Percentiles rank a stretch among this genome's conserved stretches.
phyloP scores from a whole-genome alignment of 2,113 vertebrate species.

The Synchiropus splendidus region DNA sequence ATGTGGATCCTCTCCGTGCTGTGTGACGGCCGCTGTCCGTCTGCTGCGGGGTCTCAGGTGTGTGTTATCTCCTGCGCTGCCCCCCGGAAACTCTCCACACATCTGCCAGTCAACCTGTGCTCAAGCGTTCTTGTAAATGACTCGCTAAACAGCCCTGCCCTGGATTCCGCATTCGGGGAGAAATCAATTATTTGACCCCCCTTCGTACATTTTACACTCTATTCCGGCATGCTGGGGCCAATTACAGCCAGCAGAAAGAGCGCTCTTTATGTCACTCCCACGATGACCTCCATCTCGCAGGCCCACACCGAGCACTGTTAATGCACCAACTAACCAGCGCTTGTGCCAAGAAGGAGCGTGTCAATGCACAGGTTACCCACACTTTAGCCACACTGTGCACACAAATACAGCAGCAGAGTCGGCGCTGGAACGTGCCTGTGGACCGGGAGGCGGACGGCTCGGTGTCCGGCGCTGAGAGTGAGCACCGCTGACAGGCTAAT shows the following conservation, averaged over 20 bases:
- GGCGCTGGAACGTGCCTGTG: conserved; percentile 28
- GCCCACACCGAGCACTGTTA: conserved; percentile 50
- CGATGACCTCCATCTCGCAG: conserved; percentile 57
- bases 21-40: conserved; percentile 52
- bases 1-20: conserved; percentile 52
- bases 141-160: conserved; percentile 64
- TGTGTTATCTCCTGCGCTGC: conserved; percentile 54
- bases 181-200: conserved; percentile 70
- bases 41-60: conserved; percentile 65
- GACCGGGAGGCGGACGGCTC: conserved; percentile 45
- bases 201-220: conserved; percentile 68
- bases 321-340: conserved; percentile 45
- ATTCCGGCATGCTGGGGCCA: conserved; percentile 70
- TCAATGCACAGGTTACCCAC: conserved; percentile 57
- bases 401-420: conserved; percentile 45
- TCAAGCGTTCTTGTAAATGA: conserved; percentile 65
- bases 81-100: conserved; percentile 62
- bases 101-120: conserved; percentile 50
- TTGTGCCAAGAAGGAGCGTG: conserved; percentile 54
- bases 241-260: conserved; percentile 65
- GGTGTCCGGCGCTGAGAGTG: conserved; percentile 39
- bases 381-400: conserved; percentile 51
- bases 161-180: conserved; percentile 61
- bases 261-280: conserved; percentile 61
- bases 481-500: conserved; percentile 60